phyloP scores from a whole-genome alignment of 2,888 invertebrate species.

The Scaeva pyrastri region DNA sequence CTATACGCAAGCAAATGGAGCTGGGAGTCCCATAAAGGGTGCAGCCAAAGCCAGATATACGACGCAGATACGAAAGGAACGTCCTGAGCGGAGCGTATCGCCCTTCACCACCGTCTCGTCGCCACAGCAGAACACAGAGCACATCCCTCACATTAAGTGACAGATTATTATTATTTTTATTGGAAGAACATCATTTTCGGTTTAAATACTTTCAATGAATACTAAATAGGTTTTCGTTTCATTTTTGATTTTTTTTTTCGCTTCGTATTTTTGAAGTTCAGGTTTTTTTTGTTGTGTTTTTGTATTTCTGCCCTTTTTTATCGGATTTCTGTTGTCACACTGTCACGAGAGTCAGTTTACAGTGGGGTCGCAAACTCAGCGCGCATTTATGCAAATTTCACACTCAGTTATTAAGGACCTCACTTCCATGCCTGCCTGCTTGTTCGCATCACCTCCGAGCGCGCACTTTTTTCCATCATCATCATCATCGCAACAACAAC shows the following conservation, averaged over 20 bases:
- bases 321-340: slow-evolving; percentile 39
- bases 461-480: not conserved
- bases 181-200: slow-evolving; percentile 75
- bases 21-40: slow-evolving; percentile 39
- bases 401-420: slow-evolving; percentile 54
- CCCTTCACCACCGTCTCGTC: too few species aligned
- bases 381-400: slow-evolving; percentile 69
- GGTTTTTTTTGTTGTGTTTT: not conserved
- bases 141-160: slow-evolving; percentile 69
- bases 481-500: slow-evolving; percentile 22
- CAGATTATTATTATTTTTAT: slow-evolving; percentile 76
- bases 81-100: slow-evolving; percentile 36
- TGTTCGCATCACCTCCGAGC: not conserved
- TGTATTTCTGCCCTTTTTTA: slow-evolving; percentile 23
- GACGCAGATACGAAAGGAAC: slow-evolving; percentile 76
- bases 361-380: slow-evolving; percentile 23
- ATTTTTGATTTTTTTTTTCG: slow-evolving; percentile 4
- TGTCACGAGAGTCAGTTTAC: not conserved
- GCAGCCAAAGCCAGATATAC: slow-evolving; percentile 69
- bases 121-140: not conserved
- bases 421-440: slow-evolving; percentile 5
- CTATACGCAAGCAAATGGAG: too few species aligned
- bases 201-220: slow-evolving; percentile 76
- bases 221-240: slow-evolving; percentile 71
- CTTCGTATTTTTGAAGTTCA: slow-evolving; percentile 6